A percentile compares a stretch with the other conserved stretches of the same genome.
phyloP scores from a whole-genome alignment of 1,140 invertebrate species.

The Thalassaphorura encarpata region DNA sequence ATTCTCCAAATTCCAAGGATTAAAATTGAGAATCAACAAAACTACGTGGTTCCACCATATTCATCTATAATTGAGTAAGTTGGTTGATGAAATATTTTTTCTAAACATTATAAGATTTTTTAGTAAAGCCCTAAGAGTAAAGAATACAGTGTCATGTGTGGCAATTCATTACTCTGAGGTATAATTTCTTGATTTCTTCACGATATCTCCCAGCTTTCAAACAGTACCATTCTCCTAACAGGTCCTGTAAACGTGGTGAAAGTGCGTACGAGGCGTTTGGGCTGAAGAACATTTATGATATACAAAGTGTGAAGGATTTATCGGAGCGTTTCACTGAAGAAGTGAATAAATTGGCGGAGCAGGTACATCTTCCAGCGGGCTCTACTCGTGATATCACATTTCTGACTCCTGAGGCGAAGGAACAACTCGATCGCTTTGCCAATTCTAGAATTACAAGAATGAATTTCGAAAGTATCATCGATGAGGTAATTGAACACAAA shows the following conservation, averaged over 20 bases:
- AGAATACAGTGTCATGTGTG: too few relatives aligned
- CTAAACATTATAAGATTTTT: too few relatives aligned
- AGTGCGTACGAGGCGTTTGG: conserved; percentile 23
- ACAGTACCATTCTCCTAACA: too few relatives aligned
- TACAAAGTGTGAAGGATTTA: conserved; percentile 13
- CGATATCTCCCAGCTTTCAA: too few relatives aligned
- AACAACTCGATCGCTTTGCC: conserved; percentile 21
- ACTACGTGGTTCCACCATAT: conserved; percentile 22
- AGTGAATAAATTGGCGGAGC: conserved; percentile 11
- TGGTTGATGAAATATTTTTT: not conserved
- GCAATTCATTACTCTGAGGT: too few relatives aligned
- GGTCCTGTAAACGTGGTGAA: conserved; percentile 9
- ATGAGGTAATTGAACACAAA: conserved; percentile 4
- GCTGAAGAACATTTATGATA: conserved; percentile 18
- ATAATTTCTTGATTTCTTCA: too few relatives aligned
- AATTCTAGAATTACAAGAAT: conserved; percentile 17
- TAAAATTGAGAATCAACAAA: conserved; percentile 9
- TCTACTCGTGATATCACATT: conserved; percentile 24
- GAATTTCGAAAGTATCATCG: conserved; percentile 21
- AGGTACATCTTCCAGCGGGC: conserved; percentile 18
- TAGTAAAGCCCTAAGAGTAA: too few relatives aligned
- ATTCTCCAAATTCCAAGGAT: conserved; percentile 20
- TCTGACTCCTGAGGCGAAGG: conserved; percentile 18
- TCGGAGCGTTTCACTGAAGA: conserved; percentile 17
- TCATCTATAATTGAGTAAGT: conserved; percentile 9